Base-by-base conservation (phyloP, 2,797 vertebrate species). In the Gila robusta region DNA sequence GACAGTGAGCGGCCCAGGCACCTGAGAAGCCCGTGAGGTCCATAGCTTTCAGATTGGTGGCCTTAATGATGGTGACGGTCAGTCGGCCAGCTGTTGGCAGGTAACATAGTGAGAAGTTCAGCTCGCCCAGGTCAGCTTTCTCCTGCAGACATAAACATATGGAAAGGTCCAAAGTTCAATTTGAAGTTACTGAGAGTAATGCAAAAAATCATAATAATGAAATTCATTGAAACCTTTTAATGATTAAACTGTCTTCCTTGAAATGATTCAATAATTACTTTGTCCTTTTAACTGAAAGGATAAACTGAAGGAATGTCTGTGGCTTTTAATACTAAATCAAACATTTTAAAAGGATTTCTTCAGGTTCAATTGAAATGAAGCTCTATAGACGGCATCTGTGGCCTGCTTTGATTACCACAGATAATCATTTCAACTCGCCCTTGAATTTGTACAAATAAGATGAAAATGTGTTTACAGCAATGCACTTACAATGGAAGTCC, bases 31-130 rank as follows among this genome's bases (percentile, higher is more conserved):
- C 97, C 0, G 97, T 98, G 90, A 98, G 95, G 92, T 98, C 97
- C 97, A 98, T 98, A 89, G 97, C 97, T 96, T 98, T 98, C 91
- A 98, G 96, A 94, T 98, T 98, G 89, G 97, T 96, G 92, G 97
- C 97, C 94, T 97, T 97, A 92, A 98, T 98, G 93, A 98, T 90
- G 87, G 97, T 98, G 84, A 94, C 96, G 0, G 97, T 98, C 90
- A 98, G 96, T 73, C 97, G 94, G 80, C 97, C 97, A 1, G 97
- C 97, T 4, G 97, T 98, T 87, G 97, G 97, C 92, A 98, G 96
- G 95, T 98, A 98, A 94, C 97, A 98, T 93, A 98, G 95, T 56
- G 97, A 98, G 94, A 98, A 98, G 89, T 98, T 98, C 92, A 98
- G 94, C 95, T 98, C 97, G 79, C 97, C 97, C 39, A 98, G 95